Base-by-base conservation (phyloP, 2,888 invertebrate genomes). In the Melipona bicolor region DNA sequence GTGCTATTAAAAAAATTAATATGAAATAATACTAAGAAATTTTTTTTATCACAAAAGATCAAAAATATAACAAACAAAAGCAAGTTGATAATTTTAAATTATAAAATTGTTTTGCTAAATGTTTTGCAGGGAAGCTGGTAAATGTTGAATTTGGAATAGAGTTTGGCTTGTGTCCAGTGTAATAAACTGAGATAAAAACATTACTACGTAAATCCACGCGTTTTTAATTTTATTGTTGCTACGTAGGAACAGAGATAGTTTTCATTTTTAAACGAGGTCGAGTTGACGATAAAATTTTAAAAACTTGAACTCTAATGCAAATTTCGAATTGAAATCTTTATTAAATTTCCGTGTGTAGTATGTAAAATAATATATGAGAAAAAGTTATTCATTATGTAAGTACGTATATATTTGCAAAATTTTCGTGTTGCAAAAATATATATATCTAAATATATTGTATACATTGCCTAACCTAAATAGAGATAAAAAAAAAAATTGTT, bases 161-260 rank as follows among this genome's bases (percentile, higher is more conserved):
- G n/a, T 32, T 62, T 82, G 79, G 70, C 82, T 21, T 43, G 11
- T 3, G 4, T 62, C 69, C 70, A 77, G 43, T 36, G 49, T 24
- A 24, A 81, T 77, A 74, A 81, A 76, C 43, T 54, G 54, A 61
- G 24, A 27, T 21, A 71, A 82, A 82, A 67, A 61, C 69, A 21
- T 64, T 36, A 13, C 43, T 21, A 17, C 49, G 19, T 65, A 56
- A 64, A 59, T 24, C 43, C 6, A 61, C 9, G 6, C 32, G 50
- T n/a, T 24, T 67, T 65, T 43, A 24, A 36, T 67, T 11, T 32
- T 21, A 21, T 64, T 64, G 21, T 13, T n/a, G 21, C 13, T 65
- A 15, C n/a, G n/a, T n/a, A 3, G n/a, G 15, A 15, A 5, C 3
- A 65, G n/a, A 43, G n/a, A 43, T 43, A n/a, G n/a, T 65, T n/a